Percentiles rank a stretch among this genome's conserved stretches.
These are phyloP conservation scores for Aphidius gifuensis DNA, from an alignment of 1,140 invertebrate species.

Conservation along the genomic window DNA sequence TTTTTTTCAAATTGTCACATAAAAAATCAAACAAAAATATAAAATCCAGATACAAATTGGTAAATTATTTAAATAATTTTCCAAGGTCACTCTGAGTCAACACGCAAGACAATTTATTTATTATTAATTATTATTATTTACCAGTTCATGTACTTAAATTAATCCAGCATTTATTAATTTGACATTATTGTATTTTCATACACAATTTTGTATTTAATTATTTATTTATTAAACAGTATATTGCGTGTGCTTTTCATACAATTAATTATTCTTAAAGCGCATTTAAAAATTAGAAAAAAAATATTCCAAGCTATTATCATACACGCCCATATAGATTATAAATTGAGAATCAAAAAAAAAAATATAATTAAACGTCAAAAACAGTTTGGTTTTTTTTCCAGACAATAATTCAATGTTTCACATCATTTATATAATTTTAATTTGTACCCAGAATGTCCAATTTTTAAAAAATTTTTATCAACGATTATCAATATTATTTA, in stretches of 20 bases:
- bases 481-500: too few relatives aligned
- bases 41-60: constrained; percentile 19
- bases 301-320: constrained; percentile 9
- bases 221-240: constrained; percentile 2
- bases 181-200: not conserved
- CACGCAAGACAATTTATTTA: constrained; percentile 1
- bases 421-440: not conserved
- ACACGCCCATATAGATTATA: constrained; percentile 10
- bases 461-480: not conserved
- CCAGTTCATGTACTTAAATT: too few relatives aligned
- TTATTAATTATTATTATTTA: too few relatives aligned
- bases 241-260: constrained; percentile 20
- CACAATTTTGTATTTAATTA: constrained; percentile 1
- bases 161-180: too few relatives aligned
- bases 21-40: constrained; percentile 2
- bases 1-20: constrained; percentile 1
- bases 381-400: not conserved
- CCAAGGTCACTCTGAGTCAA: constrained; percentile 7
- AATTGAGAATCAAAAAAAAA: not conserved
- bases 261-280: not conserved
- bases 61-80: constrained; percentile 18
- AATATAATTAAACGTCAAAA: not conserved
- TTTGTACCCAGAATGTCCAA: constrained; percentile 11
- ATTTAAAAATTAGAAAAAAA: constrained; percentile 12
- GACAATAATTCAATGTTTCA: too few relatives aligned